Evolutionary conservation across 2,797 vertebrate genomes (phyloP).

Genomic region (Vespertilio murinus): DNA sequence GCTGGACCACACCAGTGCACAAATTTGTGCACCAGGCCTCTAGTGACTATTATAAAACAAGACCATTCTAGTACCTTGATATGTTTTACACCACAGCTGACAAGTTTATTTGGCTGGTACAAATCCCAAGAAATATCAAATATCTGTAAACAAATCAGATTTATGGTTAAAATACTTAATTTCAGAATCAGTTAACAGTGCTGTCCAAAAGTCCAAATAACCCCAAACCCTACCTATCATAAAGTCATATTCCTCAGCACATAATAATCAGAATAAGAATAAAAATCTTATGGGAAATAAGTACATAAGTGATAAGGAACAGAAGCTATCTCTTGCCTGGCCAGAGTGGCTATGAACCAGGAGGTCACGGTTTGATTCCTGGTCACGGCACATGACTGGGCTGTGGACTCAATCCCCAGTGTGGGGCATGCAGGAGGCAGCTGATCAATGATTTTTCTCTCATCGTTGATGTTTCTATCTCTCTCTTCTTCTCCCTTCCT

Average conservation of each 20-base stretch:
- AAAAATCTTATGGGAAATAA: slow-evolving; percentile 21
- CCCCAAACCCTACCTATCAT: background rate
- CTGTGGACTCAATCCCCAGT: too few relatives aligned
- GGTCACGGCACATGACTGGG: too few relatives aligned
- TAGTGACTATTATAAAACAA: slow-evolving; percentile 47
- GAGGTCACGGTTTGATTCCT: too few relatives aligned
- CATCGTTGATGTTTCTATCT: too few relatives aligned
- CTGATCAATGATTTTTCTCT: too few relatives aligned
- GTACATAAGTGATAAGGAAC: slow-evolving; percentile 2
- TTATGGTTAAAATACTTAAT: slow-evolving; percentile 65
- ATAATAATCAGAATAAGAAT: background rate
- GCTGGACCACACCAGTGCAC: too few relatives aligned
- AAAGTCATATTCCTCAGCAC: slow-evolving; percentile 26
- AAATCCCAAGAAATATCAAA: slow-evolving; percentile 99
- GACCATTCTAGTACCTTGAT: slow-evolving; percentile 93
- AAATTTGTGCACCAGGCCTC: too few relatives aligned
- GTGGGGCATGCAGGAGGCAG: too few relatives aligned
- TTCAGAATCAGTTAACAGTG: slow-evolving; percentile 51
- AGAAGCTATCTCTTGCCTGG: background rate
- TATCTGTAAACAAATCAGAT: slow-evolving; percentile 88
- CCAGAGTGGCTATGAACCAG: too few relatives aligned
- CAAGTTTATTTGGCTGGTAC: slow-evolving; percentile 98
- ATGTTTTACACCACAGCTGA: slow-evolving; percentile 99
- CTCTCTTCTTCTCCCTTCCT: too few relatives aligned
- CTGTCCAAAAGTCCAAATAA: slow-evolving; percentile 18